Conservation (phyloP, 2,797 vertebrate species). For the Coregonus sp. region DNA sequence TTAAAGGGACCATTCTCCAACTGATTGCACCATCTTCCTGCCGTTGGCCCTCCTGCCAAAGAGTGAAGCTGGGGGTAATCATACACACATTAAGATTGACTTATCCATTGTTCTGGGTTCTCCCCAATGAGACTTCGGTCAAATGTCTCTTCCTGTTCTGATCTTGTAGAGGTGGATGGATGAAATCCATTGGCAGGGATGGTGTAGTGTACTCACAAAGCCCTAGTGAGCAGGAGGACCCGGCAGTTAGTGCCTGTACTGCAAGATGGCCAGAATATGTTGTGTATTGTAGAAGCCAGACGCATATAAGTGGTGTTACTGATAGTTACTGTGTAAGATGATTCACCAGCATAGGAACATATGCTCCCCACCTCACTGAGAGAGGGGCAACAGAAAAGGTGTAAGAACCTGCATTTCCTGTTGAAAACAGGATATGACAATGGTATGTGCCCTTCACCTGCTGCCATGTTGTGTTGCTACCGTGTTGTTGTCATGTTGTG, state of each 20-base stretch:
- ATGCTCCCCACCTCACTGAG: neutral
- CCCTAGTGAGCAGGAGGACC: neutral
- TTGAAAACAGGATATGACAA: neutral
- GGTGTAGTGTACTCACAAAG: neutral
- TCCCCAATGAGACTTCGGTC: slow-evolving; percentile 46
- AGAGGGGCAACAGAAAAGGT: neutral
- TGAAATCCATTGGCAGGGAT: neutral
- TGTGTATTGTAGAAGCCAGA: neutral
- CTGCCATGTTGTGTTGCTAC: too few species aligned
- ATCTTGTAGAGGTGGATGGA: slow-evolving; percentile 16
- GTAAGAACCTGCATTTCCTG: neutral
- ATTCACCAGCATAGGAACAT: neutral
- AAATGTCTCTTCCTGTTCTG: slow-evolving; percentile 25
- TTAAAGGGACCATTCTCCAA: slow-evolving; percentile 69
- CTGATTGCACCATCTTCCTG: slow-evolving; percentile 67
- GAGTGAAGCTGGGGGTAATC: slow-evolving; percentile 45
- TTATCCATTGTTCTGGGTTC: slow-evolving; percentile 61
- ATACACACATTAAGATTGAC: slow-evolving; percentile 62
- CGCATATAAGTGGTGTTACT: neutral
- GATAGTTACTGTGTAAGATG: neutral
- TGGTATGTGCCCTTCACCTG: neutral
- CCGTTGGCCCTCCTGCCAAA: slow-evolving; percentile 40
- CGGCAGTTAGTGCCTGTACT: neutral
- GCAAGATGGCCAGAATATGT: neutral
- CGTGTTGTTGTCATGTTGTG: too few species aligned